These are phyloP conservation scores for Aix galericulata DNA, from an alignment of 2,113 vertebrate genomes.

Conservation along the genomic window DNA sequence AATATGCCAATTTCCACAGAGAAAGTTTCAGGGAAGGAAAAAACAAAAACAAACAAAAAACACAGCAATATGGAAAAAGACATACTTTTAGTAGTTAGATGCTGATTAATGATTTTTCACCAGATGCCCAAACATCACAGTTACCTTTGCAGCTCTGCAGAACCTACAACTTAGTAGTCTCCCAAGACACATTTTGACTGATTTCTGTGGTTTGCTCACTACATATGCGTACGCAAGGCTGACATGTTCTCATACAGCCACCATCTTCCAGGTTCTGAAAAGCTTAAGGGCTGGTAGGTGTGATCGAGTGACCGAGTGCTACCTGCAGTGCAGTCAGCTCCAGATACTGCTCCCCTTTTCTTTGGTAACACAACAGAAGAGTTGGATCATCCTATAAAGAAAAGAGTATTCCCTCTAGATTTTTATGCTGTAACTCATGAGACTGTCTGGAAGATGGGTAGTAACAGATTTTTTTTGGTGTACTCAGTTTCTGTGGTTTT, in stretches of 20 bases:
- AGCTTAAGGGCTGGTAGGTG: not conserved
- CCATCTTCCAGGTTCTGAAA: not conserved
- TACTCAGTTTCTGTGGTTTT: not conserved
- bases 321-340: not conserved
- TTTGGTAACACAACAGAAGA: not conserved
- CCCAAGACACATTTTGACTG: not conserved
- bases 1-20: not conserved
- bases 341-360: not conserved
- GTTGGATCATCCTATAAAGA: not conserved
- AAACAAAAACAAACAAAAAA: not conserved
- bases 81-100: not conserved
- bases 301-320: accelerated
- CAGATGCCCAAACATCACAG: not conserved
- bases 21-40: not conserved
- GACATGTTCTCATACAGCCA: not conserved
- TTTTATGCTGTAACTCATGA: not conserved
- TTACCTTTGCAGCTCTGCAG: not conserved
- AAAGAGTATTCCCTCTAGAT: not conserved
- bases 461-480: not conserved
- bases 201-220: not conserved
- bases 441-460: not conserved
- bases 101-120: not conserved
- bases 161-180: not conserved
- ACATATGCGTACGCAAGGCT: not conserved
- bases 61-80: not conserved